Evolutionary conservation across 2,888 invertebrate species (phyloP).

Genomic region (Acleris literana): DNA sequence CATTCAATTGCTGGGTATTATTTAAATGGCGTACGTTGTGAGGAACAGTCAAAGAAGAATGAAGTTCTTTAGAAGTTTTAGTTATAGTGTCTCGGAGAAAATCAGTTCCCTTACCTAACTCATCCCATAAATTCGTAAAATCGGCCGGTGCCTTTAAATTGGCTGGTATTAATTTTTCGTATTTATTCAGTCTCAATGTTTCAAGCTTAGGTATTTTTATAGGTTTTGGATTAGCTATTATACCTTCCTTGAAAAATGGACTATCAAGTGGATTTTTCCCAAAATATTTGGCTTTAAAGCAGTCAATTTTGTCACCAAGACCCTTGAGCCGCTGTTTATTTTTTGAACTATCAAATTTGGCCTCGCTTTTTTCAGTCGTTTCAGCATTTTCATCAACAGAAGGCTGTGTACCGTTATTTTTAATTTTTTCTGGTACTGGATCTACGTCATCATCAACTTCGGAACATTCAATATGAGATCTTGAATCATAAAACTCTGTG

Average conservation of each 20-base stretch:
- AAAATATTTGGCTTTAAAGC: conserved; percentile 89
- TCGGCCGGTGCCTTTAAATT: conserved; percentile 38
- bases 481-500: conserved; percentile 88
- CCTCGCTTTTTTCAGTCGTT: conserved; percentile 50
- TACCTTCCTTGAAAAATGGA: conserved; percentile 86
- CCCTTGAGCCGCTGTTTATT: conserved; percentile 82
- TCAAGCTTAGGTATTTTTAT: conserved; percentile 53
- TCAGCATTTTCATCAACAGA: conserved; percentile 61
- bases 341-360: conserved; percentile 54
- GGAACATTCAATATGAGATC: conserved; percentile 76
- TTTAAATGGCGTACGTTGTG: conserved; percentile 28
- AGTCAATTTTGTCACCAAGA: conserved; percentile 89
- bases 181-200: conserved; percentile 46
- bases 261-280: conserved; percentile 89
- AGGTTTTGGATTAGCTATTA: conserved; percentile 76
- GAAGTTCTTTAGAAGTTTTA: conserved; percentile 41
- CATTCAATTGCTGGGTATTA: conserved; percentile 48
- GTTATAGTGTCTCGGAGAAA: conserved; percentile 41
- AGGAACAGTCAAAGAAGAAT: conserved; percentile 33
- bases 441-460: conserved; percentile 82
- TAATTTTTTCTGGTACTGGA: conserved; percentile 80
- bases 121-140: conserved; percentile 35
- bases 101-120: conserved; percentile 46
- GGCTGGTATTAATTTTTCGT: conserved; percentile 31
- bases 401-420: conserved; percentile 50